Evolutionary conservation across 2,888 invertebrate genomes (phyloP), one percentile per base, ranked within the genome.

Genomic region (Lithophane leautieri): DNA sequence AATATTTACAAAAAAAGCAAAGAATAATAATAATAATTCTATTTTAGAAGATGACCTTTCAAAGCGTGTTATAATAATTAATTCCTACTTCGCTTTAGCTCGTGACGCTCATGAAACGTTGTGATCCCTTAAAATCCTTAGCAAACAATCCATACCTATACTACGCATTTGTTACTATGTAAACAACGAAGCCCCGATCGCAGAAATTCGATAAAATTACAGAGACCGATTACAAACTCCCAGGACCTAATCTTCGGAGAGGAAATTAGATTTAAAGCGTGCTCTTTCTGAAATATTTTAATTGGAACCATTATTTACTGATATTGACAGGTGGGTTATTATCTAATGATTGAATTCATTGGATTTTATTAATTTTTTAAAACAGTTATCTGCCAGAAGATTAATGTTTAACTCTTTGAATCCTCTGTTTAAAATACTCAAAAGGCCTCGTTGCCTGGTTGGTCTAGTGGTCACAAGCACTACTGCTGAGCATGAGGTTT

Each of bases 241-340:
- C 66, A 75, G 50, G 34, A 61, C 34, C 54, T 82, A 58, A 82
- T 85, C 67, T 71, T 65, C 34, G 42, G 0, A 56, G 47, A 85
- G 82, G 82, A 82, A 82, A 82, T 82, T 82, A 65, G 47, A 74
- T 85, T 76, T 58, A 44, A 34, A 56, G 56, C 52, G 28, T 72
- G 77, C 63, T 67, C 56, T 82, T 77, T 65, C 60, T 47, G 25
- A 28, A 60, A 76, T 61, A 71, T 82, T 71, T 82, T 65, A 76
- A 76, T 82, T 85, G 71, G 47, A 70, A 85, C 85, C 77, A 76
- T 85, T 69, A 85, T 72, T 85, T 69, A 82, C 61, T 85, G 78
- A 16, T 54, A 76, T 28, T 54, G 82, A 58, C 76, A 85, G 60
- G 68, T 54, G 16, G 63, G 50, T 71, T 82, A 50, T 62, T 44